Evolutionary conservation across 1,140 invertebrate species (phyloP).

Genomic region (Pemphigus obesinymphae): DNA sequence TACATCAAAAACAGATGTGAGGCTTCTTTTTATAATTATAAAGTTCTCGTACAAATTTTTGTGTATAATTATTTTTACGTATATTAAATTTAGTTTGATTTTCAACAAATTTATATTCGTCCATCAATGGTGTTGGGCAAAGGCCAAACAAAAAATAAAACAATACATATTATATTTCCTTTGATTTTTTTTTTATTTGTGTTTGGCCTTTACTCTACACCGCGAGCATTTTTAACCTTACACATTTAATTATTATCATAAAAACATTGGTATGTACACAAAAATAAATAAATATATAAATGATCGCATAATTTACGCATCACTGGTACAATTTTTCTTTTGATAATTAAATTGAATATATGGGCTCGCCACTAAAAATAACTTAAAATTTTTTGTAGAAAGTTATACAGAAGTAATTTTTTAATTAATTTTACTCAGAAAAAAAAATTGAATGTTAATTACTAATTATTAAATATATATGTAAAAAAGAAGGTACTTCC

Average conservation of each 20-base stretch:
- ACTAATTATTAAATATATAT: slow-evolving; percentile 33
- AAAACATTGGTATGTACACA: slow-evolving; percentile 36
- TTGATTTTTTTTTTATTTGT: slow-evolving; percentile 18
- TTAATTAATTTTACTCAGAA: slow-evolving; percentile 19
- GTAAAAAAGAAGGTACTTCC: slow-evolving; percentile 31
- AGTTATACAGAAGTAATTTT: slow-evolving; percentile 27
- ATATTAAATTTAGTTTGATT: slow-evolving; percentile 41
- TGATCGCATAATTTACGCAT: slow-evolving; percentile 17
- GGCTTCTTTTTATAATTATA: slow-evolving; percentile 29
- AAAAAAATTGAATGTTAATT: slow-evolving; percentile 13
- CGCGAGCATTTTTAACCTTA: slow-evolving; percentile 9
- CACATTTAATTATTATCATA: slow-evolving; percentile 34
- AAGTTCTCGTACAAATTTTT: slow-evolving; percentile 14
- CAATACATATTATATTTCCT: slow-evolving; percentile 13
- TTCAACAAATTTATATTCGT: slow-evolving; percentile 35
- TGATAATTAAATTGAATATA: slow-evolving; percentile 24
- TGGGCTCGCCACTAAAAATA: slow-evolving; percentile 20
- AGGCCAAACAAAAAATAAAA: slow-evolving; percentile 12
- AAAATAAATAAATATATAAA: slow-evolving; percentile 42
- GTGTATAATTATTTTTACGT: slow-evolving; percentile 28
- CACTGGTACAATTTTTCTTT: slow-evolving; percentile 26
- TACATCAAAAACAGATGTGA: slow-evolving; percentile 27
- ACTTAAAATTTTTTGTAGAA: slow-evolving; percentile 20
- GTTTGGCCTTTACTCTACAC: neutral
- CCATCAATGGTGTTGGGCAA: neutral